phyloP scores from a whole-genome alignment of 2,797 vertebrate species.

The Epinephelus malabaricus region DNA sequence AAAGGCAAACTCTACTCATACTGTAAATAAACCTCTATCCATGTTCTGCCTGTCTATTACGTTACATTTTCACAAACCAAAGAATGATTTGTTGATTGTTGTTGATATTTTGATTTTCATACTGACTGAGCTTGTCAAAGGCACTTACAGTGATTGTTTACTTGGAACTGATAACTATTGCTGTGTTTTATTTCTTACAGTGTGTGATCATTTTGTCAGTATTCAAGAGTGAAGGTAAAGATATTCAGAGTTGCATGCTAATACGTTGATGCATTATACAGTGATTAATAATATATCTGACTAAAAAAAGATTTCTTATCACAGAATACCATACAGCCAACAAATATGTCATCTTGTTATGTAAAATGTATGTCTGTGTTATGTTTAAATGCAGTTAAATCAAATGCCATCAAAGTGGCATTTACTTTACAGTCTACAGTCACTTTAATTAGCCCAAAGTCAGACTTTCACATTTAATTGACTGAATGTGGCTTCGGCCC shows the following conservation, averaged over 20 bases:
- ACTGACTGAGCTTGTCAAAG: neutral
- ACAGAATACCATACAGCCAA: neutral
- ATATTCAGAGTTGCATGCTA: too few relatives aligned
- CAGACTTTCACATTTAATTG: conserved; percentile 3
- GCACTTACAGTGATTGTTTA: neutral
- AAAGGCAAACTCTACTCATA: neutral
- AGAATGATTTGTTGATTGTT: neutral
- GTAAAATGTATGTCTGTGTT: neutral
- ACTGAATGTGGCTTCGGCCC: neutral
- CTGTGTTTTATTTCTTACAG: neutral
- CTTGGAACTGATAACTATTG: neutral
- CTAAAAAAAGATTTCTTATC: neutral
- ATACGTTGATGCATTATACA: neutral
- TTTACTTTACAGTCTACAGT: conserved; percentile 13
- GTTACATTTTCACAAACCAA: too few relatives aligned
- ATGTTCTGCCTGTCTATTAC: neutral
- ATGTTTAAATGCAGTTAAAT: neutral
- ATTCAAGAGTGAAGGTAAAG: neutral
- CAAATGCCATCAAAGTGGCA: conserved; percentile 9
- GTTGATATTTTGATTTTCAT: neutral
- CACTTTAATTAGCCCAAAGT: conserved; percentile 29
- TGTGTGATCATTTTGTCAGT: neutral
- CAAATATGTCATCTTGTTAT: neutral
- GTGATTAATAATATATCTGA: neutral
- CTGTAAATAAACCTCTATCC: neutral